phyloP scores from a whole-genome alignment of 2,113 vertebrate species.

The Python bivittatus region DNA sequence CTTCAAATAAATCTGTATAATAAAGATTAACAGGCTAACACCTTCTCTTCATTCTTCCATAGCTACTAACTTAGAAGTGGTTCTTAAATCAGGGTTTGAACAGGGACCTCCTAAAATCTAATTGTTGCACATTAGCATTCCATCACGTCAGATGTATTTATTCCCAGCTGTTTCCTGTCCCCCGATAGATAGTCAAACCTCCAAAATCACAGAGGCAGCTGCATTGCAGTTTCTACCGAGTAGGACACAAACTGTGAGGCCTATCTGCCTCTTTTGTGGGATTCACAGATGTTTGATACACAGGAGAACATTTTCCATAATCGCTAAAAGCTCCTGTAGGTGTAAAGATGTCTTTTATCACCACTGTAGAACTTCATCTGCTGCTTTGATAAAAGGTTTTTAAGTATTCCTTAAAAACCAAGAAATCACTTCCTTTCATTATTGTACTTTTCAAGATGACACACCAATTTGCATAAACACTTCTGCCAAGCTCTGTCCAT shows the following conservation, averaged over 20 bases:
- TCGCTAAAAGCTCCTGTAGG: slow-evolving; percentile 42
- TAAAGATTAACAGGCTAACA: neutral
- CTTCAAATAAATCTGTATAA: neutral
- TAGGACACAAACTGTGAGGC: neutral
- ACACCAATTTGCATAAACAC: slow-evolving; percentile 36
- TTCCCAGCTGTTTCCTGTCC: slow-evolving; percentile 24
- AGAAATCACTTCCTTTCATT: slow-evolving; percentile 46
- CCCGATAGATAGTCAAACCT: neutral
- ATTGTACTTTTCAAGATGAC: slow-evolving; percentile 25
- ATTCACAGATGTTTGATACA: slow-evolving; percentile 34
- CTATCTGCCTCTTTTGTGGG: neutral
- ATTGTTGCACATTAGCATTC: neutral
- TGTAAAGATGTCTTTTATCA: slow-evolving; percentile 21
- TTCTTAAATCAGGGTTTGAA: slow-evolving; percentile 23
- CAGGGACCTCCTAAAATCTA: slow-evolving; percentile 21
- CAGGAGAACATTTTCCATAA: slow-evolving; percentile 30
- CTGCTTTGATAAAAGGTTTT: slow-evolving; percentile 45
- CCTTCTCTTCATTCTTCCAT: slow-evolving; percentile 10
- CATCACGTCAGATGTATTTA: accelerated
- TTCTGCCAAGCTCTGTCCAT: slow-evolving; percentile 33
- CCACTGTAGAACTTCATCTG: neutral
- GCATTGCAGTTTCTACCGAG: neutral
- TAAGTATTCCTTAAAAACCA: slow-evolving; percentile 46
- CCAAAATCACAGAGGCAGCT: slow-evolving; percentile 19
- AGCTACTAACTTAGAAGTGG: slow-evolving; percentile 15